Percentiles rank a stretch among this genome's conserved stretches.
These are phyloP conservation scores for Gobius niger DNA, from an alignment of 2,113 vertebrate genomes.

Conservation along the genomic window DNA sequence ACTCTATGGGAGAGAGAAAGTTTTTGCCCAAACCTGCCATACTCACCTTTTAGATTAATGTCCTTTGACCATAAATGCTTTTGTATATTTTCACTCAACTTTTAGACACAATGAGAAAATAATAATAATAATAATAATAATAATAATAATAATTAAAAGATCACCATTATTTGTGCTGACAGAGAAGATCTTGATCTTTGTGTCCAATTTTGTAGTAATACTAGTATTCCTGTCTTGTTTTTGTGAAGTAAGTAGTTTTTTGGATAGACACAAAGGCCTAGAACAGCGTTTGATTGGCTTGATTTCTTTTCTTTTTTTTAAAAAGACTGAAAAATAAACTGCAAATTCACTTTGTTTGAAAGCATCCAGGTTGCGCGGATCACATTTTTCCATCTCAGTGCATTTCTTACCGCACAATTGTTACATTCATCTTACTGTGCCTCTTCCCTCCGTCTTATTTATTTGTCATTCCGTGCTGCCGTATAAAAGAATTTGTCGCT, in stretches of 20 bases:
- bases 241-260: neutral
- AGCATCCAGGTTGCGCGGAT: neutral
- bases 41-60: too few relatives aligned
- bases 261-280: neutral
- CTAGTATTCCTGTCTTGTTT: neutral
- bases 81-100: too few relatives aligned
- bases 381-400: constrained; percentile 1
- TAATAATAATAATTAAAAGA: too few relatives aligned
- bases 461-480: constrained; percentile 20
- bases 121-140: too few relatives aligned
- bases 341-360: constrained; percentile 2
- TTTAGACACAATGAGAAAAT: too few relatives aligned
- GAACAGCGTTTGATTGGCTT: neutral
- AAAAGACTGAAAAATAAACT: constrained; percentile 6
- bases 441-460: constrained; percentile 25
- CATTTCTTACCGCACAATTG: neutral
- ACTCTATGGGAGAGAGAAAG: too few relatives aligned
- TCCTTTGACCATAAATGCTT: too few relatives aligned
- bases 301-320: neutral
- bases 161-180: too few relatives aligned
- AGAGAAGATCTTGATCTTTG: too few relatives aligned
- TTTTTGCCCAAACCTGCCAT: too few relatives aligned
- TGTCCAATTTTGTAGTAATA: neutral
- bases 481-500: constrained; percentile 28
- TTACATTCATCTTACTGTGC: constrained; percentile 8